Evolutionary conservation across 2,113 vertebrate genomes (phyloP).

Genomic region (Speoplatyrhinus poulsoni): DNA sequence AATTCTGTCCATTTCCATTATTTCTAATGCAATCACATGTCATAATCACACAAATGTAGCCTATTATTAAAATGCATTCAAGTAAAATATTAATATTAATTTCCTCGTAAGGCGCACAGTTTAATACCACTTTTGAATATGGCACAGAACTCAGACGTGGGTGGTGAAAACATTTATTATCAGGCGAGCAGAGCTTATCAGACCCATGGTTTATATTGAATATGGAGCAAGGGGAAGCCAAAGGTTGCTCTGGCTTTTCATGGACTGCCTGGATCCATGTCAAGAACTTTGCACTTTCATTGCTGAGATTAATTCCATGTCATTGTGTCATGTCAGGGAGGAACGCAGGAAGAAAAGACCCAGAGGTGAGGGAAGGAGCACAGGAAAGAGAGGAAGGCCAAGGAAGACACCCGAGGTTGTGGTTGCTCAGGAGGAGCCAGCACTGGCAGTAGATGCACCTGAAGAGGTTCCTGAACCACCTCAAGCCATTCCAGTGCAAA

Average conservation of each 20-base stretch:
- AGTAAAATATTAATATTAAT: background rate
- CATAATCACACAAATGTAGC: background rate
- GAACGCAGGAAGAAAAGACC: constrained; percentile 69
- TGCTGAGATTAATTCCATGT: constrained; percentile 39
- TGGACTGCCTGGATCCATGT: constrained; percentile 49
- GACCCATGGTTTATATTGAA: constrained; percentile 54
- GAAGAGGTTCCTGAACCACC: constrained; percentile 32
- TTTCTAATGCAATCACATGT: background rate
- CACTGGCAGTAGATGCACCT: constrained; percentile 26
- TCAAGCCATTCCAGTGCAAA: constrained; percentile 29
- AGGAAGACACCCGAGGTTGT: constrained; percentile 55
- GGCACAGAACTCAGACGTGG: constrained; percentile 11
- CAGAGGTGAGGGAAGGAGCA: constrained; percentile 48
- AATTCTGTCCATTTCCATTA: background rate
- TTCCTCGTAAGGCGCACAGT: background rate
- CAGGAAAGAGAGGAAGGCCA: constrained; percentile 70
- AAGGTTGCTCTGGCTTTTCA: constrained; percentile 60
- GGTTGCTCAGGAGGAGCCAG: constrained; percentile 32
- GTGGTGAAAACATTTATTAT: constrained; percentile 36
- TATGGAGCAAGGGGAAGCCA: constrained; percentile 63
- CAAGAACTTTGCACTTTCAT: constrained; percentile 70
- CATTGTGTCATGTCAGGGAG: constrained; percentile 53
- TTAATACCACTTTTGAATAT: background rate
- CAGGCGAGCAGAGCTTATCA: constrained; percentile 59
- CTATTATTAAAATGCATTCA: background rate